Evolutionary conservation across 2,113 vertebrate species (phyloP).

Genomic region (Phoenicopterus ruber): DNA sequence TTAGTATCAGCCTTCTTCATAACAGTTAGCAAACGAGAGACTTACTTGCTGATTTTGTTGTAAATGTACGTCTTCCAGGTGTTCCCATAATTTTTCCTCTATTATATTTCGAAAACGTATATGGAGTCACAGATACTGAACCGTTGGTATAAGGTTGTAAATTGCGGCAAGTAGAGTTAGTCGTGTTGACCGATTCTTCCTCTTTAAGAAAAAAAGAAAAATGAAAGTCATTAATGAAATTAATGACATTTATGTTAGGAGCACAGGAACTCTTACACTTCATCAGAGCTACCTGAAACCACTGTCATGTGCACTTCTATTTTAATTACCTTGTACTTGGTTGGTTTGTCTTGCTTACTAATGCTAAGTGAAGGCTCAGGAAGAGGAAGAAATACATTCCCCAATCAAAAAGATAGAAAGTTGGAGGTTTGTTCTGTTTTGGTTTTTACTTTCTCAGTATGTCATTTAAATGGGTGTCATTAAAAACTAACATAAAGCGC

Average conservation of each 20-base stretch:
- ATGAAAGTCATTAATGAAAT: neutral
- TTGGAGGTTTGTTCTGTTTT: neutral
- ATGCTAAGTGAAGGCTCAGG: neutral
- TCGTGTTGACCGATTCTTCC: rapidly evolving
- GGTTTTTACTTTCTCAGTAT: neutral
- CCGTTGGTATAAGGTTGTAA: rapidly evolving
- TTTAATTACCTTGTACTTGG: neutral
- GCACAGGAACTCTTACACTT: neutral
- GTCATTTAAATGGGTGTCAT: neutral
- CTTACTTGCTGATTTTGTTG: neutral
- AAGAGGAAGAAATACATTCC: neutral
- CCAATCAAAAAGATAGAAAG: neutral
- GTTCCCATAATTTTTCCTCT: no score
- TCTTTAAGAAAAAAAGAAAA: rapidly evolving
- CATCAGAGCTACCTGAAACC: neutral
- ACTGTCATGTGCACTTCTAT: neutral
- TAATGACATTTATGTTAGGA: neutral
- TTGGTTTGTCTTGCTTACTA: neutral
- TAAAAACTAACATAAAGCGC: neutral
- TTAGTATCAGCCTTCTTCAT: neutral
- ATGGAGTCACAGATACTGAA: neutral
- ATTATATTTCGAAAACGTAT: no score
- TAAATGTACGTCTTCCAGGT: rapidly evolving
- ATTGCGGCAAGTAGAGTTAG: rapidly evolving
- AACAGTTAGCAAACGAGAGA: neutral